These are phyloP conservation scores for Lipophrys pholis DNA, from an alignment of 2,113 vertebrate species.

Conservation along the genomic window DNA sequence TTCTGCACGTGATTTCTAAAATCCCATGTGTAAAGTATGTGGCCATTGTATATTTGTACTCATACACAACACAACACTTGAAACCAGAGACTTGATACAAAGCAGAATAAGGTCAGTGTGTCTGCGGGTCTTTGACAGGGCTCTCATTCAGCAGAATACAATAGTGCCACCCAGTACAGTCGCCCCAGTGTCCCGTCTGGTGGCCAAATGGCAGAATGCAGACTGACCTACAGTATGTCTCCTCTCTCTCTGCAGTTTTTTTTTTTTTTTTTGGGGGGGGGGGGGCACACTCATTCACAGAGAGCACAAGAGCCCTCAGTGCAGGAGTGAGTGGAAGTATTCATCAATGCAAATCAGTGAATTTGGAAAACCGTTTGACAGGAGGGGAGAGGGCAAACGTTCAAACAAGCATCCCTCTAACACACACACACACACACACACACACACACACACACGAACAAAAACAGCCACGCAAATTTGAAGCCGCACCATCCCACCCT, in stretches of 20 bases:
- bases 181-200: conserved; percentile 64
- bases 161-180: conserved; percentile 74
- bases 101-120: conserved; percentile 58
- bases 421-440: conserved; percentile 37
- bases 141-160: conserved; percentile 71
- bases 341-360: conserved; percentile 49
- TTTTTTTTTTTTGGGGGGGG: conserved; percentile 4
- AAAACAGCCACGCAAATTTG: conserved; percentile 44
- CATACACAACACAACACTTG: conserved; percentile 9
- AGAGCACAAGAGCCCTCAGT: conserved; percentile 65
- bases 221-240: conserved; percentile 58
- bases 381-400: conserved; percentile 42
- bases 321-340: conserved; percentile 51
- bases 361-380: conserved; percentile 52
- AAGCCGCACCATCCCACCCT: conserved; percentile 40
- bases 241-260: conserved; percentile 29
- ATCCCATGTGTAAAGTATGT: not conserved
- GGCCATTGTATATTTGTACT: conserved; percentile 12
- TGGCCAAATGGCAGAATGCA: conserved; percentile 66
- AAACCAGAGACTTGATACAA: conserved; percentile 25
- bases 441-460: conserved; percentile 21
- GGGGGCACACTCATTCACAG: conserved; percentile 37
- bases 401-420: conserved; percentile 28
- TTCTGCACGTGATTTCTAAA: not conserved
- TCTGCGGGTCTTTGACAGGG: conserved; percentile 57